phyloP scores from a whole-genome alignment of 2,113 vertebrate species.

The Brachypodius melanocephalos region DNA sequence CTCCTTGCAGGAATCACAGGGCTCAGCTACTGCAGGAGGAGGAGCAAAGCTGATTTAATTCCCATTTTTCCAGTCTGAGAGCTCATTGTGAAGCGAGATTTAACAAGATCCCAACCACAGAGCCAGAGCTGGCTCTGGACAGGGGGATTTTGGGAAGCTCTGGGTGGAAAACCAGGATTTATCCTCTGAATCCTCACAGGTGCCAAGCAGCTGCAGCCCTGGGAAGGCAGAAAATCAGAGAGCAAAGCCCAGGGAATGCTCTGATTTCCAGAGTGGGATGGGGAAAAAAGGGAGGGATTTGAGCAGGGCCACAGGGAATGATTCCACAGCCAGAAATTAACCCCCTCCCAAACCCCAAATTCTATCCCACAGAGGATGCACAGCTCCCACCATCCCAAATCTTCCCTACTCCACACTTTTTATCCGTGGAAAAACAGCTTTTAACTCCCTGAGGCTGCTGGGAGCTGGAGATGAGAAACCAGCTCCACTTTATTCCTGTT shows the following conservation, averaged over 20 bases:
- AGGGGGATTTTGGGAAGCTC: neutral
- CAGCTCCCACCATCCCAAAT: neutral
- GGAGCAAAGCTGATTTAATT: neutral
- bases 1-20: neutral
- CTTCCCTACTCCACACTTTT: neutral
- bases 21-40: neutral
- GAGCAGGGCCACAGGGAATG: neutral
- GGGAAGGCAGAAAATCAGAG: neutral
- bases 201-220: neutral
- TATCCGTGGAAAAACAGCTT: neutral
- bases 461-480: neutral
- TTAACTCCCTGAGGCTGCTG: neutral
- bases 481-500: neutral
- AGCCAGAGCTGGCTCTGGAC: neutral
- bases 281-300: neutral
- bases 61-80: neutral
- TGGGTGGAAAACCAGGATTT: neutral
- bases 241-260: neutral
- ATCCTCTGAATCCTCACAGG: rapidly evolving
- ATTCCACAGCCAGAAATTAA: neutral
- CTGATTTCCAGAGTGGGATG: neutral
- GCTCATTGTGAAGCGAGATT: neutral
- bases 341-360: neutral
- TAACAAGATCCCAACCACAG: rapidly evolving
- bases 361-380: neutral